phyloP scores from a whole-genome alignment of 2,797 vertebrate species.

The Coregonus ussuriensis region DNA sequence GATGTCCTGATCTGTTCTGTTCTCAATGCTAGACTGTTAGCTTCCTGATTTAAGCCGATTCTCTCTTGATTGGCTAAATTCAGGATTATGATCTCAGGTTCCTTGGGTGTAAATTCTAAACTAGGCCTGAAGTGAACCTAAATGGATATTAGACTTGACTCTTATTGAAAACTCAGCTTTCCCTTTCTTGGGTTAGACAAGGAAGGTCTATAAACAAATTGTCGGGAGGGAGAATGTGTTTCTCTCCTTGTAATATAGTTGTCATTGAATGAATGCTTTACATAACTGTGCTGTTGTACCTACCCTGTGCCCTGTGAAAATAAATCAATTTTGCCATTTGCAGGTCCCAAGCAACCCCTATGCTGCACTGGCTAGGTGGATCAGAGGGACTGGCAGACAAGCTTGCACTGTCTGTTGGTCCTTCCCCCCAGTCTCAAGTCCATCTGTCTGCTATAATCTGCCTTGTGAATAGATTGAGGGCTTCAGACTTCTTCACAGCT shows the following conservation, averaged over 20 bases:
- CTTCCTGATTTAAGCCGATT: constrained; percentile 11
- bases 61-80: constrained; percentile 45
- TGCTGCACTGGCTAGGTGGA: constrained; percentile 57
- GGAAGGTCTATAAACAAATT: constrained; percentile 35
- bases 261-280: constrained; percentile 39
- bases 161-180: neutral
- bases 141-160: constrained; percentile 33
- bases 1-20: constrained; percentile 35
- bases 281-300: constrained; percentile 45
- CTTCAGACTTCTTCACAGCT: constrained; percentile 74
- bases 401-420: constrained; percentile 57
- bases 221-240: constrained; percentile 55
- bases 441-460: constrained; percentile 64
- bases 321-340: constrained; percentile 59
- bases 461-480: constrained; percentile 69
- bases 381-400: constrained; percentile 55
- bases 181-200: constrained; percentile 45
- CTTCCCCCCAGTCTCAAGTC: constrained; percentile 45
- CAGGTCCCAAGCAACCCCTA: constrained; percentile 76
- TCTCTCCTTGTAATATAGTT: constrained; percentile 44
- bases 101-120: constrained; percentile 25
- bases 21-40: neutral
- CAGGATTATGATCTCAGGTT: constrained; percentile 55
- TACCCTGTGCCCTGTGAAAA: constrained; percentile 37
- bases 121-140: constrained; percentile 34